Conservation (phyloP, 2,797 vertebrate genomes). For the Alcedo quadribrachys region DNA sequence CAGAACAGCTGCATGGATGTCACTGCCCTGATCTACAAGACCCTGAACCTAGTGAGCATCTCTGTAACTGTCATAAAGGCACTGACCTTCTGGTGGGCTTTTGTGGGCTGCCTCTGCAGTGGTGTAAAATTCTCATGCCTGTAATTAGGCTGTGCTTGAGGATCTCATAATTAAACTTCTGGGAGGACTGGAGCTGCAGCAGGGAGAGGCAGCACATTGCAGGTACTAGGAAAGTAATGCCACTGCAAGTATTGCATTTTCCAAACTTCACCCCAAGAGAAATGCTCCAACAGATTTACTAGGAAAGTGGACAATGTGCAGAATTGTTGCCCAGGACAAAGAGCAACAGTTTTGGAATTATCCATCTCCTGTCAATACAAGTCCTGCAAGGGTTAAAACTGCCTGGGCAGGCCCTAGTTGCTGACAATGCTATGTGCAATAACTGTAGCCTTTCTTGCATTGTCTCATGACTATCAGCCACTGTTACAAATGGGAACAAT, state of each 20-base stretch:
- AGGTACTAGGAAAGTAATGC: neutral
- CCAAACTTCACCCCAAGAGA: neutral
- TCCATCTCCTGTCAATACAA: neutral
- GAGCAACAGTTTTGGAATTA: neutral
- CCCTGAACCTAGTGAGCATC: neutral
- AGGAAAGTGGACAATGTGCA: accelerated
- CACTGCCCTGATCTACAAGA: neutral
- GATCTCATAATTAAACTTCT: accelerated
- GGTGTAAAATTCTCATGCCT: neutral
- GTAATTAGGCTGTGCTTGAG: neutral
- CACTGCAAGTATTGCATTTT: neutral
- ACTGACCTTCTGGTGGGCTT: neutral
- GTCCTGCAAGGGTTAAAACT: neutral
- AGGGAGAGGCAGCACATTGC: neutral
- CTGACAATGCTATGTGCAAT: neutral
- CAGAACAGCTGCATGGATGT: neutral
- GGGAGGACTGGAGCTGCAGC: neutral
- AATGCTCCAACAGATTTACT: neutral
- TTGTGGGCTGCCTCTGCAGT: neutral
- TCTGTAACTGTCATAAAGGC: neutral
- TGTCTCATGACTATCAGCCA: accelerated
- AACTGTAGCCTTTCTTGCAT: neutral
- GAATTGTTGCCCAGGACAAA: neutral
- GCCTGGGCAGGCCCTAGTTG: neutral
- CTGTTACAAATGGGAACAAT: neutral